Evolutionary conservation across 2,888 invertebrate species (phyloP), one percentile per base, ranked within the genome.

Genomic region (Acrocyrtus sp.): DNA sequence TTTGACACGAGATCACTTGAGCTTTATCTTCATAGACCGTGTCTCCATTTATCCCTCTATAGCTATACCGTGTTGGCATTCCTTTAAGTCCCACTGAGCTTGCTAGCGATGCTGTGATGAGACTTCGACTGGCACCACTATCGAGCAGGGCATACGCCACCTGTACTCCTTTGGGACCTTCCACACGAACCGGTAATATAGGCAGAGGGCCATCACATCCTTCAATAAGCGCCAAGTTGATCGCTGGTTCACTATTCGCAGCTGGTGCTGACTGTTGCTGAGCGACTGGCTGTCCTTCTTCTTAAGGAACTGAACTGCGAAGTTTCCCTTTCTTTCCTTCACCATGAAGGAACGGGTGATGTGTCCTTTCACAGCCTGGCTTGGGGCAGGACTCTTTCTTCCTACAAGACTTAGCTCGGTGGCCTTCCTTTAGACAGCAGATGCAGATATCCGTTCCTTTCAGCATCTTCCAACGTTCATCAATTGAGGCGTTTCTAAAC

Each of bases 171-270:
- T 34, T 19, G 2, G 53, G 43, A 12, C 48, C 53, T 34, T 45
- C 10, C 0, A 56, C 21, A n/a, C 24, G 19, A 6, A 66, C 48
- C 1, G 56, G 56, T 12, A 66, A 47, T 6, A 66, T 48, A 1
- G 56, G 51, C 17, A 66, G 27, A 2, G 66, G 47, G 34, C 56
- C 56, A 39, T 54, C 47, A 22, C 41, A 19, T 24, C 66, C 56
- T 48, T 66, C 4, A 12, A 54, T 22, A 5, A 54, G n/a, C n/a
- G n/a, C n/a, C n/a, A n/a, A n/a, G n/a, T n/a, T n/a, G n/a, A n/a
- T n/a, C n/a, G n/a, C n/a, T n/a, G n/a, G n/a, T n/a, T n/a, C n/a
- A n/a, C n/a, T n/a, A n/a, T n/a, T n/a, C n/a, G n/a, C n/a, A n/a
- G n/a, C n/a, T n/a, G n/a, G n/a, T n/a, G n/a, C n/a, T n/a, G n/a